phyloP scores from a whole-genome alignment of 2,797 vertebrate genomes.

The Poecilia velifera region DNA sequence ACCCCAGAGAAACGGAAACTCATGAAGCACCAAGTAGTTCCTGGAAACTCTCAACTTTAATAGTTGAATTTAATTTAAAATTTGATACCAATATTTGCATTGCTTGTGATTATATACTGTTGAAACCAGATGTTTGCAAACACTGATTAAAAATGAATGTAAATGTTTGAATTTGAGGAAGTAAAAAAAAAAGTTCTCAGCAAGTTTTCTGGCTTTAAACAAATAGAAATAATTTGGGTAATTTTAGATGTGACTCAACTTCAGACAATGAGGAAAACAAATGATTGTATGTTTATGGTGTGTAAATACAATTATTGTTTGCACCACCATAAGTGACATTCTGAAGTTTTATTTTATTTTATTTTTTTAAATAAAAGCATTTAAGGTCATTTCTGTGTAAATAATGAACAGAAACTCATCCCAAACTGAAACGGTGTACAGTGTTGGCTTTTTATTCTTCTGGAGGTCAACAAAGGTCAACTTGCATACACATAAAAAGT shows the following conservation, averaged over 20 bases:
- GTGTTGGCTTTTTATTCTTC: constrained; percentile 74
- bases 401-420: neutral
- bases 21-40: neutral
- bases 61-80: neutral
- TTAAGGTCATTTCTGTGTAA: neutral
- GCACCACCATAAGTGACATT: neutral
- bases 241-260: no score
- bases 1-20: no score
- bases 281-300: no score
- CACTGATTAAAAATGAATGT: no score
- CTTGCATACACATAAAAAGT: constrained; percentile 62
- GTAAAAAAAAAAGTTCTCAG: no score
- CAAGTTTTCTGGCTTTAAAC: no score
- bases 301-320: neutral
- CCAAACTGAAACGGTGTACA: constrained; percentile 15
- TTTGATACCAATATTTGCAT: neutral
- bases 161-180: no score
- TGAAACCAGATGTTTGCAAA: no score
- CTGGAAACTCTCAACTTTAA: neutral
- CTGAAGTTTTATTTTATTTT: neutral
- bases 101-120: no score
- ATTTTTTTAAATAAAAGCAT: neutral
- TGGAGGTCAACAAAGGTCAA: constrained; percentile 61
- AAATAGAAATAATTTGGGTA: no score
- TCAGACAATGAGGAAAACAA: no score